These are phyloP conservation scores for Parnassius smintheus DNA, from an alignment of 2,888 invertebrate species.

Conservation along the genomic window DNA sequence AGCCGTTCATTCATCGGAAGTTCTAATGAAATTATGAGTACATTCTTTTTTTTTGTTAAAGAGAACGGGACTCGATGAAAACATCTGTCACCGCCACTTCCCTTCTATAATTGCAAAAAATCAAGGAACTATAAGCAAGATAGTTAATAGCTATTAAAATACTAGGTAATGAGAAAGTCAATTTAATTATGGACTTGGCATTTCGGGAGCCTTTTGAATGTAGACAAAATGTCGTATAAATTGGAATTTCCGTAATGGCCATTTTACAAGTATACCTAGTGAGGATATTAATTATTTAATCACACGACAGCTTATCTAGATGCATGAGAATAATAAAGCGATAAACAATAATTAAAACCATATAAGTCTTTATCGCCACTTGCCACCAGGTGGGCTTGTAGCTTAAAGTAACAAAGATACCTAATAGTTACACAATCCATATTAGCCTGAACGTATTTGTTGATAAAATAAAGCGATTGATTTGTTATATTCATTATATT, in stretches of 20 bases:
- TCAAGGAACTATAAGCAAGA: constrained; percentile 12
- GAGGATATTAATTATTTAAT: constrained; percentile 16
- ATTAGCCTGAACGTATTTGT: too few species aligned
- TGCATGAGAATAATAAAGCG: not conserved
- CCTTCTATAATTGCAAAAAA: constrained; percentile 26
- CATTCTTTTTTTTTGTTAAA: constrained; percentile 21
- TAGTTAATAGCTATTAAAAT: constrained; percentile 24
- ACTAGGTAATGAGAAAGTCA: constrained; percentile 9
- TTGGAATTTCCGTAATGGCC: constrained; percentile 6
- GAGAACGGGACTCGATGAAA: constrained; percentile 8
- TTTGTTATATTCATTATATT: too few species aligned
- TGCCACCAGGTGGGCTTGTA: too few species aligned
- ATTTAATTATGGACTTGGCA: constrained; percentile 21
- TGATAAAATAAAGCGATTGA: too few species aligned
- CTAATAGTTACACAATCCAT: too few species aligned
- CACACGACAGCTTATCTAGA: constrained; percentile 5
- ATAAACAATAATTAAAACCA: too few species aligned
- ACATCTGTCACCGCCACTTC: constrained; percentile 25
- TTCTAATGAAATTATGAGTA: constrained; percentile 19
- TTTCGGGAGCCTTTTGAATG: constrained; percentile 12
- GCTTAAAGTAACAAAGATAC: too few species aligned
- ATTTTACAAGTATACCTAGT: not conserved
- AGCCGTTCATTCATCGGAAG: constrained; percentile 25
- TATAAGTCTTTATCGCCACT: too few species aligned
- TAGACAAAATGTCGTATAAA: constrained; percentile 22